phyloP scores from a whole-genome alignment of 2,113 vertebrate genomes.

The Vulpes vulpes region DNA sequence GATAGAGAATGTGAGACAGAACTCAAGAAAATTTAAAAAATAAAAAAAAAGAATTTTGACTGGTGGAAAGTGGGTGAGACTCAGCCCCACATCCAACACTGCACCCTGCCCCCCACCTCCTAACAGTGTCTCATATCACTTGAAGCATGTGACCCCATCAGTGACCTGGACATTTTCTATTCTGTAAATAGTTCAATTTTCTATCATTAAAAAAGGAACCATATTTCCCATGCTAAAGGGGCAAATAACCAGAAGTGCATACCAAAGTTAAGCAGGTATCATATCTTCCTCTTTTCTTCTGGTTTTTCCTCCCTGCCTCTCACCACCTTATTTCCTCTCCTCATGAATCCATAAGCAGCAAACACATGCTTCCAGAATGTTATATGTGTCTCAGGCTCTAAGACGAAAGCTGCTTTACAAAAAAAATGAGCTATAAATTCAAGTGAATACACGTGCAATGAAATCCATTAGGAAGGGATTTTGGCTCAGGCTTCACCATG shows the following conservation, averaged over 20 bases:
- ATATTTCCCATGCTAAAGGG: background rate
- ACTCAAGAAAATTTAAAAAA: background rate
- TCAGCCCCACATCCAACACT: background rate
- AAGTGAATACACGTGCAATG: background rate
- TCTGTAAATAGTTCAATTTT: conserved; percentile 11
- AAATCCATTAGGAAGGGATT: background rate
- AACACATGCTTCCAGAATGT: background rate
- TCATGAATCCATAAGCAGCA: background rate
- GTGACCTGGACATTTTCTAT: background rate
- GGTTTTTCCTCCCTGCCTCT: background rate
- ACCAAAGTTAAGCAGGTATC: background rate
- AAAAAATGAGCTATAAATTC: background rate
- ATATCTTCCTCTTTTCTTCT: background rate
- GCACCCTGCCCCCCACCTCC: too few species aligned
- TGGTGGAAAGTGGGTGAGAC: background rate
- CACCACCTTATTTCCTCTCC: background rate
- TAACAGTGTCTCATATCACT: background rate
- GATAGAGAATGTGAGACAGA: background rate
- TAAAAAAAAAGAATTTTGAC: background rate
- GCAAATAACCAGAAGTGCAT: background rate
- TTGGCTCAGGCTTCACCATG: background rate
- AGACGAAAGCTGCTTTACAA: background rate
- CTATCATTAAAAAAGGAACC: background rate
- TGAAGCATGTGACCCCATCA: background rate
- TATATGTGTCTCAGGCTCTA: background rate